Base-by-base conservation (phyloP, 2,797 vertebrate genomes). In the Argentina silus region DNA sequence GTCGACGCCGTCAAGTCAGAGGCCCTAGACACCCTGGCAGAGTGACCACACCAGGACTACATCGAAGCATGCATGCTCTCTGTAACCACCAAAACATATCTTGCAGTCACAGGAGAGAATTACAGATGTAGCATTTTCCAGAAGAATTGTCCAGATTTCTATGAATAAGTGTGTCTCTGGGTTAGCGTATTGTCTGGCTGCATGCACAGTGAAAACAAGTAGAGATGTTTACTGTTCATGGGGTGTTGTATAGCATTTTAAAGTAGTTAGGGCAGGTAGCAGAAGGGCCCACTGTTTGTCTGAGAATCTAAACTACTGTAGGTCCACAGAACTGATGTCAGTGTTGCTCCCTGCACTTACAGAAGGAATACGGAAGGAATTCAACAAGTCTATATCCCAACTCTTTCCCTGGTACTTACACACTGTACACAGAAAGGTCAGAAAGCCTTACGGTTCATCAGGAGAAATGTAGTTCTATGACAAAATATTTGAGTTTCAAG, bases 1-100 rank as follows among this genome's bases (percentile, higher is more conserved):
- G 94, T 95, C 0, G 97, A 98, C 9, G 96, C 95, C 6, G 94
- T 97, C 85, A 96, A 95, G 85, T 94, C 95, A 12, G 93, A 95
- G 59, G 81, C 86, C 69, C 78, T 94, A 61, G 83, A 84, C 42
- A 76, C 72, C 69, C 86, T 66, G 10, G 87, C 77, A 14, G 71
- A 94, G 79, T 84, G 63, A 68, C 67, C 50, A 14, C 67, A 12
- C 0, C 27, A 10, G 64, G 6, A 72, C 19, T 71, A 43, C 15
- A 67, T 69, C 55, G n/a, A 72, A 82, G 70, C 79, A 82, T 82
- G 77, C 27, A 65, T 66, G 1, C n/a, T 77, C 62, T 48, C 42
- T 36, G 67, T 70, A 12, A 19, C 67, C 21, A 77, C 45, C 57
- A 23, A 9, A 62, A 69, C 74, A 59, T 73, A 6, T 23, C 67